Conservation (phyloP, 2,113 vertebrate species). For the Zosterops japonicus region DNA sequence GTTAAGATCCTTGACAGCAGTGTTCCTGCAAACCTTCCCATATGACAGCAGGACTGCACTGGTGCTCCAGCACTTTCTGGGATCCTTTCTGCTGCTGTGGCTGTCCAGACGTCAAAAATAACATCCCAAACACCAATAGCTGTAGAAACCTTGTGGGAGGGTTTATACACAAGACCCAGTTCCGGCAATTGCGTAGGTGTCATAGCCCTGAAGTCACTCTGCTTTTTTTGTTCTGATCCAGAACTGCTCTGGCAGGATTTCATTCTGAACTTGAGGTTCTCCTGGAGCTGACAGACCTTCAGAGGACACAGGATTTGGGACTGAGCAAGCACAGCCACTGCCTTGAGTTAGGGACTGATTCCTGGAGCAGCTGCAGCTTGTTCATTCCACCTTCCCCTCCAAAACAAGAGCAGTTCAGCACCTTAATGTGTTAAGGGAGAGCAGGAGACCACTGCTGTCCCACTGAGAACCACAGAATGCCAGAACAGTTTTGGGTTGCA, state of each 20-base stretch:
- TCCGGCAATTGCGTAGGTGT: background rate
- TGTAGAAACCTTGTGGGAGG: background rate
- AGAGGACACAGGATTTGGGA: accelerated
- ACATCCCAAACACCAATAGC: background rate
- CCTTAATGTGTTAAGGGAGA: background rate
- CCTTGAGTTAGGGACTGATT: background rate
- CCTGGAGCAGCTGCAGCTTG: background rate
- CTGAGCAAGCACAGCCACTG: accelerated
- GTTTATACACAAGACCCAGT: background rate
- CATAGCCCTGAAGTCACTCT: background rate
- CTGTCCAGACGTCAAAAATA: background rate
- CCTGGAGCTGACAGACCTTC: background rate
- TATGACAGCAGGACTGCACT: accelerated
- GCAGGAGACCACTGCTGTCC: background rate
- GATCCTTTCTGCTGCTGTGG: background rate
- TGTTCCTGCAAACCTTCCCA: background rate
- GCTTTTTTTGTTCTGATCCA: background rate
- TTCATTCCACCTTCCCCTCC: background rate
- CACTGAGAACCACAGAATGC: background rate
- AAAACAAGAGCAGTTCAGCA: background rate
- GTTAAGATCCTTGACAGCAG: background rate
- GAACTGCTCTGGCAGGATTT: background rate
- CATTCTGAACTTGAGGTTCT: background rate
- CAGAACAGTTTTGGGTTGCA: background rate
- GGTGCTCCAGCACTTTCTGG: background rate